A percentile compares a stretch with the other conserved stretches of the same genome.
These are phyloP conservation scores for Carterocephalus palaemon DNA, from an alignment of 2,888 invertebrate genomes.

Conservation along the genomic window DNA sequence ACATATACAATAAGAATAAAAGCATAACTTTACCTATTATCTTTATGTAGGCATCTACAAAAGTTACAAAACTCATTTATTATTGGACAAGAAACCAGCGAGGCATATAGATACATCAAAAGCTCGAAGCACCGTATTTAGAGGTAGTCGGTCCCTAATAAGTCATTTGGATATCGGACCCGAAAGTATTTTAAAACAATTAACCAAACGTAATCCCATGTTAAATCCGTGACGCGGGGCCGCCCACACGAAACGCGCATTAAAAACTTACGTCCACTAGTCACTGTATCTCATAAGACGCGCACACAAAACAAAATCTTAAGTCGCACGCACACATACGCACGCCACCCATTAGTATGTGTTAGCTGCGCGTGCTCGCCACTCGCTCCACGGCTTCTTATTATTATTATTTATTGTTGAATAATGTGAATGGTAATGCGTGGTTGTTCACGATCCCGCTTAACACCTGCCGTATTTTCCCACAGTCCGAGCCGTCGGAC, in stretches of 20 bases:
- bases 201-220: slow-evolving; percentile 63
- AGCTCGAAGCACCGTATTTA: slow-evolving; percentile 16
- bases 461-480: slow-evolving; percentile 81
- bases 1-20: too few species aligned
- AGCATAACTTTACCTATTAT: too few species aligned
- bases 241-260: slow-evolving; percentile 65
- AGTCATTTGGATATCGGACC: slow-evolving; percentile 33
- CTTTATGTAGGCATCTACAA: too few species aligned
- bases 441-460: slow-evolving; percentile 80
- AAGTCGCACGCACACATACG: slow-evolving; percentile 43
- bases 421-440: slow-evolving; percentile 79
- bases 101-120: slow-evolving; percentile 14
- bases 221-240: slow-evolving; percentile 67
- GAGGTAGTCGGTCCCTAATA: slow-evolving; percentile 18
- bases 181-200: slow-evolving; percentile 64
- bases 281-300: slow-evolving; percentile 36
- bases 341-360: slow-evolving; percentile 64
- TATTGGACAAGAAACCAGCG: not conserved
- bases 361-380: slow-evolving; percentile 74
- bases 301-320: slow-evolving; percentile 38
- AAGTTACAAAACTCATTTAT: not conserved
- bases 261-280: slow-evolving; percentile 56
- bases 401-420: slow-evolving; percentile 79
- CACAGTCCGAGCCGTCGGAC: slow-evolving; percentile 69
- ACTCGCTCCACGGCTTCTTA: slow-evolving; percentile 77